A percentile compares a stretch with the other conserved stretches of the same genome.
Evolutionary conservation across 2,797 vertebrate genomes (phyloP).

Genomic region (Tarsius wallacei): DNA sequence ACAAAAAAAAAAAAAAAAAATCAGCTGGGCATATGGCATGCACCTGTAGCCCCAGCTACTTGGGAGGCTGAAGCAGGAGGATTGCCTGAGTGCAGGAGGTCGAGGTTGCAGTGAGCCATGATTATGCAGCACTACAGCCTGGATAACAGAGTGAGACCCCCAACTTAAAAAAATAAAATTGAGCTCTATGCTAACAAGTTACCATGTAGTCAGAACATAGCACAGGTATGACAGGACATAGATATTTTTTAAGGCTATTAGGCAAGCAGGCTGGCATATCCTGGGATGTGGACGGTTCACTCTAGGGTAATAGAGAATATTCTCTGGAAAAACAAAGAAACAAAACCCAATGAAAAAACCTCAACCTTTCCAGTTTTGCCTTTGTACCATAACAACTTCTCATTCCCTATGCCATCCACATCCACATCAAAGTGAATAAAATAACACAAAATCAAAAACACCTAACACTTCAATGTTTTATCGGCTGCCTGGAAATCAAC

Average conservation of each 20-base stretch:
- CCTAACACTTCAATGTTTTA: slow-evolving; percentile 26
- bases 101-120: too few relatives aligned
- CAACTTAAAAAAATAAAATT: background rate
- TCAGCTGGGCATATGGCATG: too few relatives aligned
- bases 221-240: background rate
- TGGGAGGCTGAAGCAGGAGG: too few relatives aligned
- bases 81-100: too few relatives aligned
- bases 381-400: slow-evolving; percentile 40
- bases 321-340: background rate
- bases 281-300: slow-evolving; percentile 10
- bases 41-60: too few relatives aligned
- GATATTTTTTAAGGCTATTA: slow-evolving; percentile 35
- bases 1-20: too few relatives aligned
- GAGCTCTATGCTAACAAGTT: slow-evolving; percentile 35
- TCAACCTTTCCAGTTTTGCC: background rate
- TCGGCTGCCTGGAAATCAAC: slow-evolving; percentile 57
- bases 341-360: background rate
- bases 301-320: background rate
- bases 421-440: slow-evolving; percentile 49
- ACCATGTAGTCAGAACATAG: background rate
- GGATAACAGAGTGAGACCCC: too few relatives aligned
- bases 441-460: background rate
- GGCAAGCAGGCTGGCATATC: background rate
- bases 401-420: background rate
- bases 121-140: too few relatives aligned